Evolutionary conservation across 2,888 invertebrate genomes (phyloP).

Genomic region (Phortica magna): DNA sequence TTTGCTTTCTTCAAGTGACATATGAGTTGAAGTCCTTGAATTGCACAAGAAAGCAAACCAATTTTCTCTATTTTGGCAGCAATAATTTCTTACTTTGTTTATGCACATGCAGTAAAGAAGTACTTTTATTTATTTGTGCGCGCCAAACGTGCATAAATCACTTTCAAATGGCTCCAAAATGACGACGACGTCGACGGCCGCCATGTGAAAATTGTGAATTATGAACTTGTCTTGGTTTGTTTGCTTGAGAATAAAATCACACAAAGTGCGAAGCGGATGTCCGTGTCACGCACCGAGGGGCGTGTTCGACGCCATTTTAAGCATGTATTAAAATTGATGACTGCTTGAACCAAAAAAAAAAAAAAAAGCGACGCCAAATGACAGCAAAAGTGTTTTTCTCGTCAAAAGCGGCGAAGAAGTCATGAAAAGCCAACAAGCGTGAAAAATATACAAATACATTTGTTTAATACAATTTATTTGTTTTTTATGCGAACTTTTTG

Average conservation of each 20-base stretch:
- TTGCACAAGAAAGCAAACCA: too few species aligned
- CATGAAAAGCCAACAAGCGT: constrained; percentile 32
- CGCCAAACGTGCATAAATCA: constrained; percentile 26
- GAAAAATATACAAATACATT: constrained; percentile 49
- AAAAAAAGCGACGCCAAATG: constrained; percentile 39
- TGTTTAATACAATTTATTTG: constrained; percentile 38
- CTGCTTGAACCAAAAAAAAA: constrained; percentile 30
- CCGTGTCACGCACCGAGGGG: too few species aligned
- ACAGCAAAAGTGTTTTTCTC: constrained; percentile 52
- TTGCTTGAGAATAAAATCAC: background rate
- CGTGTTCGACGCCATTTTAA: too few species aligned
- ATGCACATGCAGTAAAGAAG: too few species aligned
- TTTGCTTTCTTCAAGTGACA: too few species aligned
- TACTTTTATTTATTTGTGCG: constrained; percentile 1
- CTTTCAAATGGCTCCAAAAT: background rate
- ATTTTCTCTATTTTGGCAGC: too few species aligned
- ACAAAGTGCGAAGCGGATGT: constrained; percentile 26
- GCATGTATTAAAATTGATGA: constrained; percentile 53
- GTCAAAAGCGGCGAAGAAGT: constrained; percentile 42
- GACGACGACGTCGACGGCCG: background rate
- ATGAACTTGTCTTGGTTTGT: background rate
- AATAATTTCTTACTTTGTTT: too few species aligned
- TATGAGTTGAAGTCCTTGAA: background rate
- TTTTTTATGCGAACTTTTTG: background rate
- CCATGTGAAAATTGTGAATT: background rate